These are phyloP conservation scores for Philereme vetulata DNA, from an alignment of 2,888 invertebrate genomes.

Conservation along the genomic window DNA sequence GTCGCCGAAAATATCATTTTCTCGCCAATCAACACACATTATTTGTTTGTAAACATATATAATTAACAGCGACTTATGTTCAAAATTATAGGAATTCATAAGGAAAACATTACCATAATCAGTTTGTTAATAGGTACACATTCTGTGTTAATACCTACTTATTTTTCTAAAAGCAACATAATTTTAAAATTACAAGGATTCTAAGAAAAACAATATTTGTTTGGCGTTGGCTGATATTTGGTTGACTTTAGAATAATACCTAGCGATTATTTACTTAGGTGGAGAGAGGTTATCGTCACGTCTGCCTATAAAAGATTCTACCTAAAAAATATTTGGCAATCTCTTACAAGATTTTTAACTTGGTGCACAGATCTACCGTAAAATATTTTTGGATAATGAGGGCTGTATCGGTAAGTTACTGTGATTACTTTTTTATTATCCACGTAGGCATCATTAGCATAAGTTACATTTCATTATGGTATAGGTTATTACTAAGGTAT, in stretches of 20 bases:
- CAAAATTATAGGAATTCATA: too few relatives aligned
- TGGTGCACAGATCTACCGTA: background rate
- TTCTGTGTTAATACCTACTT: background rate
- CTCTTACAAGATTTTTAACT: background rate
- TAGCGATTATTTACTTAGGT: slow-evolving; percentile 48
- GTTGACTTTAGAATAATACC: slow-evolving; percentile 18
- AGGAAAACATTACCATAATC: too few relatives aligned
- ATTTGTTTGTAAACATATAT: too few relatives aligned
- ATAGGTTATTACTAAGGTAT: too few relatives aligned
- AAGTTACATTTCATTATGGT: background rate
- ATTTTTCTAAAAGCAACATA: too few relatives aligned
- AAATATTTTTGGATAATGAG: slow-evolving; percentile 47
- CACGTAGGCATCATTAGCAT: background rate
- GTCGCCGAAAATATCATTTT: too few relatives aligned
- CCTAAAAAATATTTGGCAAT: slow-evolving; percentile 22
- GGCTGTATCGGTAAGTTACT: slow-evolving; percentile 47
- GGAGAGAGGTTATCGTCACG: slow-evolving; percentile 27
- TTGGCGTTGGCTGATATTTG: slow-evolving; percentile 17
- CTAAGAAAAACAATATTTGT: slow-evolving; percentile 48
- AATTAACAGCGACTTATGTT: too few relatives aligned
- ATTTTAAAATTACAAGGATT: slow-evolving; percentile 38
- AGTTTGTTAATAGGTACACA: background rate
- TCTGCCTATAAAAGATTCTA: slow-evolving; percentile 44
- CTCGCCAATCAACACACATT: too few relatives aligned
- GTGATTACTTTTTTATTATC: background rate